A percentile compares a stretch with the other conserved stretches of the same genome.
These are phyloP conservation scores for Aspidiotus destructor DNA, from an alignment of 2,888 invertebrate species.

Conservation along the genomic window DNA sequence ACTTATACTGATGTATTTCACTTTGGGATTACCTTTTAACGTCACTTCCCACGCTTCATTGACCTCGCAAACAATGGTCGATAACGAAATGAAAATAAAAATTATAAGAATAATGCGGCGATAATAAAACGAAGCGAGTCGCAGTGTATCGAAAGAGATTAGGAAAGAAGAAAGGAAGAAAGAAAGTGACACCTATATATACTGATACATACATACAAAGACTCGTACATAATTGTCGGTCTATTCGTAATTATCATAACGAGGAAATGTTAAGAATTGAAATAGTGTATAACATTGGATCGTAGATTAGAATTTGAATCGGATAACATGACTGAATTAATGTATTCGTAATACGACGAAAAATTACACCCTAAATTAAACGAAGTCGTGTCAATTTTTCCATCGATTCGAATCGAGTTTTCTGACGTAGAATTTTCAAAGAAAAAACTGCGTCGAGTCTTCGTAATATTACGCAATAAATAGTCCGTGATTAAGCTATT, in stretches of 20 bases:
- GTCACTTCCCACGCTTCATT: conserved; percentile 32
- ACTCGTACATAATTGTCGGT: conserved; percentile 17
- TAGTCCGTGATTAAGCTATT: too few relatives aligned
- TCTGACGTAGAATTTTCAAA: too few relatives aligned
- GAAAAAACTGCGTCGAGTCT: too few relatives aligned
- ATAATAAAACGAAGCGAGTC: conserved; percentile 10
- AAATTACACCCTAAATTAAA: too few relatives aligned
- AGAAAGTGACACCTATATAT: conserved; percentile 4
- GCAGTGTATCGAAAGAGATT: not conserved
- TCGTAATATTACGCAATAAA: too few relatives aligned
- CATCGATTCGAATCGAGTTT: too few relatives aligned
- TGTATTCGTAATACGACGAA: too few relatives aligned
- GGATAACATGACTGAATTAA: conserved; percentile 4
- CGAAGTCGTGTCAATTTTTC: too few relatives aligned
- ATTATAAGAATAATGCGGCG: conserved; percentile 9
- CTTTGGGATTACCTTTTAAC: conserved; percentile 31
- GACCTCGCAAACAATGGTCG: conserved; percentile 32
- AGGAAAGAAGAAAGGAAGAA: not conserved
- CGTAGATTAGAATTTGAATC: conserved; percentile 27
- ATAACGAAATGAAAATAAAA: conserved; percentile 24
- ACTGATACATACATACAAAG: not conserved
- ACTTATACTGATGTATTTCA: not conserved
- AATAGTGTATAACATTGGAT: conserved; percentile 17
- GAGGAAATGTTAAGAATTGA: conserved; percentile 29
- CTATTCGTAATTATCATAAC: conserved; percentile 29